These are phyloP conservation scores for Brachionus koreanus DNA, from an alignment of 1,140 invertebrate species.

Conservation along the genomic window DNA sequence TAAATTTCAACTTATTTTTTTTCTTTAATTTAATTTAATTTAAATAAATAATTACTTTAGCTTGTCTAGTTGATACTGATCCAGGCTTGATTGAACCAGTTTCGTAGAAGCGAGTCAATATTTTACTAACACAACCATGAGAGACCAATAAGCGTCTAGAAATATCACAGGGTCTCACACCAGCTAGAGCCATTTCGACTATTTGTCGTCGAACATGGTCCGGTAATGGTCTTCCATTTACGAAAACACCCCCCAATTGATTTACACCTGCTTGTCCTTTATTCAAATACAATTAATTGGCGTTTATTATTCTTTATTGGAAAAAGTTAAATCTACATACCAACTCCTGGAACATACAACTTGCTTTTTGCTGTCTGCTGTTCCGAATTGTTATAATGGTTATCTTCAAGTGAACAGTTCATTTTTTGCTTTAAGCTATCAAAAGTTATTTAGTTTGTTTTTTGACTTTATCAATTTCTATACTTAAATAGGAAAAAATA, in stretches of 20 bases:
- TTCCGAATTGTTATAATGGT: background rate
- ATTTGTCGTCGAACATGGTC: slow-evolving; percentile 87
- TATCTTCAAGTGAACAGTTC: slow-evolving; percentile 32
- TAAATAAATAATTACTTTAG: background rate
- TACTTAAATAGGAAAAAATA: slow-evolving; percentile 5
- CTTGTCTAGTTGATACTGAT: slow-evolving; percentile 79
- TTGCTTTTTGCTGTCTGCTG: slow-evolving; percentile 37
- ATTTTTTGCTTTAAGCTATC: slow-evolving; percentile 7
- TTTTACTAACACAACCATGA: slow-evolving; percentile 93
- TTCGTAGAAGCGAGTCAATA: slow-evolving; percentile 90
- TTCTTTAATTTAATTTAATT: background rate
- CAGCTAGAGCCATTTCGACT: slow-evolving; percentile 81
- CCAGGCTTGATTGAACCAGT: slow-evolving; percentile 83
- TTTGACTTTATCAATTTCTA: background rate
- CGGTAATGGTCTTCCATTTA: slow-evolving; percentile 87
- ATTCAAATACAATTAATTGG: background rate
- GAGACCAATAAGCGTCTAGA: slow-evolving; percentile 87
- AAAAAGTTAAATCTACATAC: background rate
- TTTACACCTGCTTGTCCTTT: slow-evolving; percentile 65
- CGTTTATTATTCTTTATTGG: too few relatives aligned
- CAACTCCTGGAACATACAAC: slow-evolving; percentile 44
- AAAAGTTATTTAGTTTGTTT: background rate
- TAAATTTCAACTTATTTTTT: background rate
- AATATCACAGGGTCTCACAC: slow-evolving; percentile 88
- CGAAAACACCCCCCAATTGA: slow-evolving; percentile 89